Base-by-base conservation (phyloP, 2,797 vertebrate genomes). In the Hozukius guyotensis region DNA sequence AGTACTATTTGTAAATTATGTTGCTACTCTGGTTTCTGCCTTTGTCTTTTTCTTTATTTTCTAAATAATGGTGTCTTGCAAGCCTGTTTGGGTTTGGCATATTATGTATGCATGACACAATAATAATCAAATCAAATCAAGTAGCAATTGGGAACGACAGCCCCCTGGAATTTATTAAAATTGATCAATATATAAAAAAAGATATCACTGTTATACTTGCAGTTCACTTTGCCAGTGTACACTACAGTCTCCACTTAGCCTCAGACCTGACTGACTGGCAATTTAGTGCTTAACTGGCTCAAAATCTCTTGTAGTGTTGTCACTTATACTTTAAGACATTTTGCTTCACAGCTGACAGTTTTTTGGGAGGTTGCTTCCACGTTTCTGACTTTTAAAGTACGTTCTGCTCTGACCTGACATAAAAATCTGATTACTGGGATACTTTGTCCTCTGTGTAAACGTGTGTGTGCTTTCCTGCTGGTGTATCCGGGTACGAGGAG, bases 401-500 rank as follows among this genome's bases (percentile, higher is more conserved):
- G 14, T 10, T 22, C 42, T 13, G 10, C 4, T 49, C 32, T 25
- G 52, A 76, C 29, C 12, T 29, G 27, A 72, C 10, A 22, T 36
- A 16, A 38, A 38, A 38, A 53, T 31, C 8, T 6, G 5, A 59
- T 69, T 3, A 25, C 24, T 60, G 32, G 5, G 27, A 75, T 8
- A 31, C 46, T 14, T 34, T 65, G 10, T 53, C 66, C 12, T 32
- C 22, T 81, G 31, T 71, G 56, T 76, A 36, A 63, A 36, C 22
- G 56, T 66, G 25, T 75, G 67, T 75, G 71, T 77, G 66, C 42
- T 61, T 78, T 84, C 70, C 61, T 86, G 67, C 60, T 75, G 29
- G 57, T 77, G 69, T 72, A 89, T 93, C 84, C 86, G 87, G 91
- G 85, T 89, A 46, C 62, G 59, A 52, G 46, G 72, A 75, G 69